phyloP scores from a whole-genome alignment of 2,888 invertebrate species.

The Mechanitis messenoides region DNA sequence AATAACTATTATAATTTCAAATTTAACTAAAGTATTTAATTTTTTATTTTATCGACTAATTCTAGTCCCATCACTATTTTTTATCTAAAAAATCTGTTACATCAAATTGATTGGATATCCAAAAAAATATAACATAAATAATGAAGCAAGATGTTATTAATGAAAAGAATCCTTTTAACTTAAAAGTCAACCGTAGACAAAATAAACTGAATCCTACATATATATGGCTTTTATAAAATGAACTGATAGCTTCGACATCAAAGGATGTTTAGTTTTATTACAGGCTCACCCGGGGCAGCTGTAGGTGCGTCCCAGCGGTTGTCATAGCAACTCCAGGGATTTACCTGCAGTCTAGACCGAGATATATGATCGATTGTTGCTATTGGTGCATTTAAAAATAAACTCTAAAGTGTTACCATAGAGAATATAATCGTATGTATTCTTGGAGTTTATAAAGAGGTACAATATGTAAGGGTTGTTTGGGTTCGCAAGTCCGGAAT shows the following conservation, averaged over 20 bases:
- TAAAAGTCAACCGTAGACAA: not conserved
- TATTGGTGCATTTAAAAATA: constrained; percentile 3
- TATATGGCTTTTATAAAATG: constrained; percentile 18
- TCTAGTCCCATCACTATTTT: no score
- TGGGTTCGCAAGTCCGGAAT: constrained; percentile 18
- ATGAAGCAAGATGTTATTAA: not conserved
- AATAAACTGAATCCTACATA: not conserved
- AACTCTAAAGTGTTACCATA: not conserved
- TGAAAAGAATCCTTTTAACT: not conserved
- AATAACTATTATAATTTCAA: no score
- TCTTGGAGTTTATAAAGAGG: not conserved
- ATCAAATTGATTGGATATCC: not conserved
- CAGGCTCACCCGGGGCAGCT: constrained; percentile 24
- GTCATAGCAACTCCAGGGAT: constrained; percentile 33
- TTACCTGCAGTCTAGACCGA: constrained; percentile 22
- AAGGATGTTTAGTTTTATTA: constrained; percentile 28
- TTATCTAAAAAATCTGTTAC: not conserved
- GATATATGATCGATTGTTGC: constrained; percentile 7
- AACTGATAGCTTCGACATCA: constrained; percentile 20
- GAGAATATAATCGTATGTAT: not conserved
- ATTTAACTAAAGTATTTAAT: no score
- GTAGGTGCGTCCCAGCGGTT: constrained; percentile 32
- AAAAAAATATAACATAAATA: not conserved
- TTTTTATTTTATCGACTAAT: no score
- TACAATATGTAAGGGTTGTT: constrained; percentile 6